Evolutionary conservation across 2,797 vertebrate species (phyloP).

Genomic region (Peromyscus melanophrys): DNA sequence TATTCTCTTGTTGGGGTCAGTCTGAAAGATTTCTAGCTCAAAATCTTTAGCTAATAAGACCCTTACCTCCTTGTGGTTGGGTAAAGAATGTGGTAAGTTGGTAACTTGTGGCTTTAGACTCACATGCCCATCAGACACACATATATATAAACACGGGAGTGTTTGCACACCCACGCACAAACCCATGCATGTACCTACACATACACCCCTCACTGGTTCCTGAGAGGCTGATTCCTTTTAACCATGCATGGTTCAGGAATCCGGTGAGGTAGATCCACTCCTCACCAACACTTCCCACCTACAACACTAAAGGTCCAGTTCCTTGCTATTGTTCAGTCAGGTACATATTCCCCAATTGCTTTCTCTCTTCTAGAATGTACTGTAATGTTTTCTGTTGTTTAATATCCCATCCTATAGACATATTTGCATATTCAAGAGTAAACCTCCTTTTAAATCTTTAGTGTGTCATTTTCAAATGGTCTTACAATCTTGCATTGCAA

Average conservation of each 20-base stretch:
- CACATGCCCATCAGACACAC: not conserved
- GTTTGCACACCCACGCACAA: not conserved
- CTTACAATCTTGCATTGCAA: not conserved
- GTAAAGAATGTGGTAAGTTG: not conserved
- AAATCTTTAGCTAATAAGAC: not conserved
- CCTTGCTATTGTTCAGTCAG: not conserved
- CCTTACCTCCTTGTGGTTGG: not conserved
- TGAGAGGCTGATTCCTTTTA: not conserved
- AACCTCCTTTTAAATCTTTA: conserved; percentile 19
- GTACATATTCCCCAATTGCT: not conserved
- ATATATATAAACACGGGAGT: not conserved
- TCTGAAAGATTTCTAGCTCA: not conserved
- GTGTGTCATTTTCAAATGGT: not conserved
- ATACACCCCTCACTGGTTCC: not conserved
- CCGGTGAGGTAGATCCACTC: not conserved
- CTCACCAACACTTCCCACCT: not conserved
- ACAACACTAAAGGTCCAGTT: not conserved
- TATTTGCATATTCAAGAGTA: not conserved
- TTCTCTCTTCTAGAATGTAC: not conserved
- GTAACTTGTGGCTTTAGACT: not conserved
- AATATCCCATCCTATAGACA: not conserved
- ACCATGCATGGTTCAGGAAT: not conserved
- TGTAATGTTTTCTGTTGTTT: not conserved
- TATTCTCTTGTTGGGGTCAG: not conserved
- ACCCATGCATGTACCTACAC: not conserved